phyloP scores from a whole-genome alignment of 2,888 invertebrate genomes.

The Leptinotarsa peninsularis region DNA sequence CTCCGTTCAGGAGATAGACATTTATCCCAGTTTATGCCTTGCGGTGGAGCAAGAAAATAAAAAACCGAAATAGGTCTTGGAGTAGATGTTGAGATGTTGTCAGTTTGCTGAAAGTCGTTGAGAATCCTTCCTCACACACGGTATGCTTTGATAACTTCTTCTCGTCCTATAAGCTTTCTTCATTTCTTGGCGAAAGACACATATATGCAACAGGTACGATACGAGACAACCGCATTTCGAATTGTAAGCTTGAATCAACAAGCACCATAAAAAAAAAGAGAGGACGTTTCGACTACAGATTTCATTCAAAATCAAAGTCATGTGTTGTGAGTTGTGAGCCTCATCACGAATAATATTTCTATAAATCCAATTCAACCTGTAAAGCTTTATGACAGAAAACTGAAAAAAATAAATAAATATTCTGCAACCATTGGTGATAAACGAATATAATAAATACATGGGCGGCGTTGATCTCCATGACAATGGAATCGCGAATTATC shows the following conservation, averaged over 20 bases:
- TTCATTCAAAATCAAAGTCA: too few relatives aligned
- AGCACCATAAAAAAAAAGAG: too few relatives aligned
- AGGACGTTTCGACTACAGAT: too few relatives aligned
- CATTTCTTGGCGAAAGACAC: constrained; percentile 22
- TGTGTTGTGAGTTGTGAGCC: too few relatives aligned
- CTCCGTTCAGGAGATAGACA: constrained; percentile 50
- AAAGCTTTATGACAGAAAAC: too few relatives aligned
- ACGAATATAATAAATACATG: too few relatives aligned
- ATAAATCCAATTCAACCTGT: too few relatives aligned
- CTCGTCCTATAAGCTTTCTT: constrained; percentile 32
- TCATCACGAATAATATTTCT: too few relatives aligned
- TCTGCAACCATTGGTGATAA: too few relatives aligned
- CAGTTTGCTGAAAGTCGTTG: constrained; percentile 41
- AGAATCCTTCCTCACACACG: constrained; percentile 35
- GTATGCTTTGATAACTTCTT: constrained; percentile 50
- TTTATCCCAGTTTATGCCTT: constrained; percentile 49
- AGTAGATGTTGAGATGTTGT: constrained; percentile 43
- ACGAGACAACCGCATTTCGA: constrained; percentile 29
- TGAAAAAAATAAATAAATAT: too few relatives aligned
- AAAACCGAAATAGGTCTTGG: constrained; percentile 38
- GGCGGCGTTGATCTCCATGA: too few relatives aligned
- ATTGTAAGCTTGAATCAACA: background rate
- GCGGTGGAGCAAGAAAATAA: constrained; percentile 44
- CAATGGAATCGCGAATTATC: too few relatives aligned
- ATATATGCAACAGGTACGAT: constrained; percentile 37